Evolutionary conservation across 2,888 invertebrate genomes (phyloP), one percentile per base, ranked within the genome.

Genomic region (Tachina lurida): DNA sequence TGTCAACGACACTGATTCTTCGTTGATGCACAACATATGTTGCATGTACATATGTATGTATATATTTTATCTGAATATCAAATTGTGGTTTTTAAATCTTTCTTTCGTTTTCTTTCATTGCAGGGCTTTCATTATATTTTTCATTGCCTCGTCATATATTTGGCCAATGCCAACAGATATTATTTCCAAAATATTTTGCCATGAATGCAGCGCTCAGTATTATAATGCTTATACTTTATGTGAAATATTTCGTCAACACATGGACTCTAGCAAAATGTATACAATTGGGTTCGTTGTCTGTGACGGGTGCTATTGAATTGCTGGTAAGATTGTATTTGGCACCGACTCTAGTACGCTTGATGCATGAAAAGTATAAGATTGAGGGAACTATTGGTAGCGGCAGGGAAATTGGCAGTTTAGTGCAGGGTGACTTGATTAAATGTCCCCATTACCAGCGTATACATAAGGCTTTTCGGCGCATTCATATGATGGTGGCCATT

Each of bases 111-210:
- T 71, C 31, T 58, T 47, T 85, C 73, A 31, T 93, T 93, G 0
- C 94, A 97, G 98, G 98, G 87, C 93, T 98, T 74, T 95, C 97
- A 78, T 94, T 98, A 76, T 98, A 97, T 93, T 97, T 97, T 93
- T 95, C 95, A 10, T 93, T 98, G 87, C 97, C 97, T 0, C 95
- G 98, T 19, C 97, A 97, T 89, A 96, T 95, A 87, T 98, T 98
- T 92, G 97, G 97, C 0, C 95, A 96, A 88, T 96, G 98, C 17
- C 98, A 98, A 92, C 95, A 96, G 86, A 95, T 97, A 56, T 93
- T 98, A 81, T 98, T 98, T 92, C 98, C 98, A 1, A 95, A 96
- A 89, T 97, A 97, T 93, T 97, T 97, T 93, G 94, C 96, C 17
- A 94, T 97, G 89, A 97, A 97, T 91, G 95, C 96, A 15, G 91